Base-by-base conservation (phyloP, 1,140 invertebrate genomes). In the Penaeus chinensis region DNA sequence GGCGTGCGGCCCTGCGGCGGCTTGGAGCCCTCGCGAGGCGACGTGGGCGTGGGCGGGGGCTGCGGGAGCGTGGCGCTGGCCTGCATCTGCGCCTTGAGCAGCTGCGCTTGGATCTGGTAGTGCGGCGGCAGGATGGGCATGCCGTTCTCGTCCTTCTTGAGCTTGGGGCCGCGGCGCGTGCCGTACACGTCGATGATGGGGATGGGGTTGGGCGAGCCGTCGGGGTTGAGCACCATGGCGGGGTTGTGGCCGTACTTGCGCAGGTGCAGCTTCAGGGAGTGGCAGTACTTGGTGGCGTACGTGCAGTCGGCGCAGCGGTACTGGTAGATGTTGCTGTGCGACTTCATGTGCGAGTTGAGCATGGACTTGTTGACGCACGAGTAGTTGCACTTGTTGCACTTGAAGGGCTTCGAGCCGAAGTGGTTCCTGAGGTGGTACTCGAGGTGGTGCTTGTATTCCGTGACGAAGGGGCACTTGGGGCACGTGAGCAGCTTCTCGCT, bases 331-430 rank as follows among this genome's bases (percentile, higher is more conserved):
- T 97, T 98, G 0, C 98, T 99, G 92, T 99, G 99, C 0, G 97
- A 99, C 92, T 99, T 99, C 91, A 99, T 94, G 91, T 99, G 99
- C 0, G 97, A 99, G 91, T 99, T 99, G 19, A 99, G 93, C 99
- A 99, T 99, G 0, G 98, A 99, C 92, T 99, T 99, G 93, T 99
- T 99, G 5, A 99, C 98, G 91, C 99, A 99, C 0, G 95, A 95
- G 91, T 99, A 99, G 20, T 94, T 94, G 92, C 98, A 99, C 90
- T 98, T 96, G 79, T 94, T 93, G 92, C 99, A 99, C 91, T 98
- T 97, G 93, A 98, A 99, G 0, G 99, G 99, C 91, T 99, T 99
- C 0, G 96, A 96, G 13, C 98, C 97, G 90, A 96, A 95, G 92
- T 99, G 99, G 92, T 99, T 99, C 13, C 97, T 94, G 90, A 99